Percentiles rank a stretch among this genome's conserved stretches.
These are phyloP conservation scores for Seriola quinqueradiata DNA, from an alignment of 2,113 vertebrate species.

Conservation along the genomic window DNA sequence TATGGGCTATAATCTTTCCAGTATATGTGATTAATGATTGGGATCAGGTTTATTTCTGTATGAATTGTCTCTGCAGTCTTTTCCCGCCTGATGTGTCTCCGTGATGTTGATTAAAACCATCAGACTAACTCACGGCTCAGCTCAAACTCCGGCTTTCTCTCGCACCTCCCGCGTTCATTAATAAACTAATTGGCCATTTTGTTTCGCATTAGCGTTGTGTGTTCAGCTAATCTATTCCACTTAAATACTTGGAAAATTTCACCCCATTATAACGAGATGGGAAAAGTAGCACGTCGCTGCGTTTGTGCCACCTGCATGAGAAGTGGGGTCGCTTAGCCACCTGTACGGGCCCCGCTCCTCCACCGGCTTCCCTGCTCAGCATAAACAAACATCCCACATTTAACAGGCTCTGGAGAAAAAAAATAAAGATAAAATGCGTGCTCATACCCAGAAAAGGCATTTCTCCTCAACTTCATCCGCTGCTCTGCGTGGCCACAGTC, in stretches of 20 bases:
- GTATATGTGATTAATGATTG: too few relatives aligned
- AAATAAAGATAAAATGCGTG: too few relatives aligned
- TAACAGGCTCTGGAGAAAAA: neutral
- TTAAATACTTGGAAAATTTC: slow-evolving; percentile 84
- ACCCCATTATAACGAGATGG: slow-evolving; percentile 85
- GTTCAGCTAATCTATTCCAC: slow-evolving; percentile 86
- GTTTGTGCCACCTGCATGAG: slow-evolving; percentile 78
- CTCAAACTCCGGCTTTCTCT: neutral
- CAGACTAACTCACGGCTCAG: neutral
- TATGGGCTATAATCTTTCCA: too few relatives aligned
- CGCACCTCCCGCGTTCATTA: slow-evolving; percentile 61
- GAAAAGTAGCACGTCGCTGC: slow-evolving; percentile 85
- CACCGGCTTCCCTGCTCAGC: slow-evolving; percentile 10
- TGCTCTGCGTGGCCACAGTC: too few relatives aligned
- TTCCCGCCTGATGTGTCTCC: neutral
- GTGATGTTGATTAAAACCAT: neutral
- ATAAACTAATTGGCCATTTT: slow-evolving; percentile 81
- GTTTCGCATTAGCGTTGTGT: slow-evolving; percentile 87
- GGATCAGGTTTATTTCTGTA: too few relatives aligned
- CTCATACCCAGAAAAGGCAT: too few relatives aligned
- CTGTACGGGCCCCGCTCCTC: slow-evolving; percentile 35
- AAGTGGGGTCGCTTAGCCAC: slow-evolving; percentile 73
- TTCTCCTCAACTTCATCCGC: too few relatives aligned
- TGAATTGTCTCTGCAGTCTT: neutral
- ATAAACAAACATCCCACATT: slow-evolving; percentile 58